Conservation (phyloP, 1,140 invertebrate species). For the Tetranychus urticae region DNA sequence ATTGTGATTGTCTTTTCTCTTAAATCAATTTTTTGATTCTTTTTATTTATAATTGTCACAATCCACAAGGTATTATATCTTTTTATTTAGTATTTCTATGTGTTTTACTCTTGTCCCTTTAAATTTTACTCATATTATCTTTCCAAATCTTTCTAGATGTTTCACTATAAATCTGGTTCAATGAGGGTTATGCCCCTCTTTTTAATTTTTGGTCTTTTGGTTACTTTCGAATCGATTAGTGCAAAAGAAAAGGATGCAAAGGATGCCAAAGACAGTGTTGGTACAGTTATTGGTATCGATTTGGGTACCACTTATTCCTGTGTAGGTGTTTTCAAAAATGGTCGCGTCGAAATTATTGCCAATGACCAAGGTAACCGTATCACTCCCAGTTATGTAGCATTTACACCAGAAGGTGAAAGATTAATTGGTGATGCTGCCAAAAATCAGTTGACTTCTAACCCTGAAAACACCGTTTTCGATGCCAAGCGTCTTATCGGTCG, state of each 20-base stretch:
- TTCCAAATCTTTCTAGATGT: no score
- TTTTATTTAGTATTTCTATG: no score
- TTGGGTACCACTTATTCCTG: slow-evolving; percentile 97
- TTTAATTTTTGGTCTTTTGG: not conserved
- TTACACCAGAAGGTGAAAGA: slow-evolving; percentile 77
- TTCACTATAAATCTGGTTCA: no score
- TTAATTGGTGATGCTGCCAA: slow-evolving; percentile 93
- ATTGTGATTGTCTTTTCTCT: no score
- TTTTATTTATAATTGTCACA: no score
- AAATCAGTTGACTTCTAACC: slow-evolving; percentile 90
- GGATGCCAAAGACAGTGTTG: not conserved
- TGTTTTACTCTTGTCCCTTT: no score
- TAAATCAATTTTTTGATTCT: no score
- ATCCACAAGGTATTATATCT: no score
- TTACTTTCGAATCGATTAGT: not conserved
- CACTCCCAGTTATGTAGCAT: slow-evolving; percentile 90
- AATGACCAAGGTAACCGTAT: slow-evolving; percentile 97
- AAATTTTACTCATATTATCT: no score
- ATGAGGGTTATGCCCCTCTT: not conserved
- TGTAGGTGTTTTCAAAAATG: slow-evolving; percentile 95
- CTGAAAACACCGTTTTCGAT: slow-evolving; percentile 41
- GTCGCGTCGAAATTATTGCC: slow-evolving; percentile 89
- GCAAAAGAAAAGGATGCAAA: not conserved
- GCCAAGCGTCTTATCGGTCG: slow-evolving; percentile 32
- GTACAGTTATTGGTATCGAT: slow-evolving; percentile 83